Evolutionary conservation across 2,797 vertebrate genomes (phyloP).

Genomic region (Leptatherina wallacei): DNA sequence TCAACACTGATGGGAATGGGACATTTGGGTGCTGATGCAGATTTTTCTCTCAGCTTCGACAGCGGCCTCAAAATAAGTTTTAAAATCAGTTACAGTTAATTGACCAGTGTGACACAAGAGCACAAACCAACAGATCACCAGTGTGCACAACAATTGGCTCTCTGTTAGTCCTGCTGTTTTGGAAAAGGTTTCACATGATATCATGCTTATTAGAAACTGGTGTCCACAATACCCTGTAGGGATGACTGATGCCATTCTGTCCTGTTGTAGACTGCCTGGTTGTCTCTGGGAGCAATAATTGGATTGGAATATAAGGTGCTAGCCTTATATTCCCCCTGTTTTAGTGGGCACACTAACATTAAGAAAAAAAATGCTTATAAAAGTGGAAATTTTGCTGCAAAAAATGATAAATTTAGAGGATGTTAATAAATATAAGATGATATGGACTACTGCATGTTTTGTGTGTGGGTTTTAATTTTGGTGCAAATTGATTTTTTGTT

Average conservation of each 20-base stretch:
- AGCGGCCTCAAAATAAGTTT: too few species aligned
- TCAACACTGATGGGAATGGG: background rate
- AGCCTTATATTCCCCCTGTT: background rate
- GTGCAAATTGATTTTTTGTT: background rate
- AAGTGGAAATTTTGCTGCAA: too few species aligned
- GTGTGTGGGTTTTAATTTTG: background rate
- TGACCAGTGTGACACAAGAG: background rate
- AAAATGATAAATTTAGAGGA: background rate
- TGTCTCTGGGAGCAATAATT: slow-evolving; percentile 11
- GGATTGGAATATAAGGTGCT: background rate
- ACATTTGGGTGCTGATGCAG: background rate
- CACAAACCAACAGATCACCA: background rate
- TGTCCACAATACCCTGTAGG: background rate
- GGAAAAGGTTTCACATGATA: background rate
- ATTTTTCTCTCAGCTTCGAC: too few species aligned
- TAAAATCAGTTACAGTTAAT: too few species aligned
- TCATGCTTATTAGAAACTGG: background rate
- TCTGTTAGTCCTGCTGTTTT: background rate
- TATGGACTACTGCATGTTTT: background rate
- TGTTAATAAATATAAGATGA: background rate
- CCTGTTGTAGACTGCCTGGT: background rate
- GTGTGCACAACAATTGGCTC: background rate
- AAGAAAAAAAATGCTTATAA: background rate
- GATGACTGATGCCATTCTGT: background rate
- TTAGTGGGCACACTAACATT: background rate